phyloP scores from a whole-genome alignment of 2,888 invertebrate species.

The Leucophora obtusa region DNA sequence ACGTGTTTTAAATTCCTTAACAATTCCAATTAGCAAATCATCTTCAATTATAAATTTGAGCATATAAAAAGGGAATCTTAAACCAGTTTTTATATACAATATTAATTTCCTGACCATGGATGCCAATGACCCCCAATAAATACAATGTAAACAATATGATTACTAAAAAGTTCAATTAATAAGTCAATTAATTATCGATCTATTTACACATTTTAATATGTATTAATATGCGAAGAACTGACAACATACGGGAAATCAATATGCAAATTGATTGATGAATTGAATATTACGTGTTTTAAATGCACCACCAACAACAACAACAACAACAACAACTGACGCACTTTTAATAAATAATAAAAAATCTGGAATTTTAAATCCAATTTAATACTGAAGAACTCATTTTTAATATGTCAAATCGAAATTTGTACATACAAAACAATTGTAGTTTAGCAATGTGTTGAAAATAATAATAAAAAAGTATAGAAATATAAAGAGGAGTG shows the following conservation, averaged over 20 bases:
- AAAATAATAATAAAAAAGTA: slow-evolving; percentile 1
- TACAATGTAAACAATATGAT: neutral
- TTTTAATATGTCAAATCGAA: neutral
- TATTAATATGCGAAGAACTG: neutral
- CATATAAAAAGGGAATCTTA: too few species aligned
- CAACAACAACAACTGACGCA: slow-evolving; percentile 27
- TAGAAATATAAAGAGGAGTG: slow-evolving; percentile 2
- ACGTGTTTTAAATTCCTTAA: too few species aligned
- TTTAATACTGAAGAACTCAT: neutral
- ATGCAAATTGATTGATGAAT: neutral
- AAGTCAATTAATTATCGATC: neutral
- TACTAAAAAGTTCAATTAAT: neutral
- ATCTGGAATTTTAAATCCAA: neutral
- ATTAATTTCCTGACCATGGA: neutral
- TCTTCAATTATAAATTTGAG: too few species aligned
- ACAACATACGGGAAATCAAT: neutral
- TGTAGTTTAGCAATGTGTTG: neutral
- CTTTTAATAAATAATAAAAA: neutral
- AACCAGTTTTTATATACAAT: too few species aligned
- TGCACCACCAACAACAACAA: slow-evolving; percentile 4
- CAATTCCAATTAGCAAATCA: too few species aligned
- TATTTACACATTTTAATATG: neutral
- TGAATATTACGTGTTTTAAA: neutral
- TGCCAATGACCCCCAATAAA: neutral
- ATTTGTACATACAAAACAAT: neutral